Evolutionary conservation across 2,797 vertebrate genomes (phyloP).

Genomic region (Scleropages formosus): DNA sequence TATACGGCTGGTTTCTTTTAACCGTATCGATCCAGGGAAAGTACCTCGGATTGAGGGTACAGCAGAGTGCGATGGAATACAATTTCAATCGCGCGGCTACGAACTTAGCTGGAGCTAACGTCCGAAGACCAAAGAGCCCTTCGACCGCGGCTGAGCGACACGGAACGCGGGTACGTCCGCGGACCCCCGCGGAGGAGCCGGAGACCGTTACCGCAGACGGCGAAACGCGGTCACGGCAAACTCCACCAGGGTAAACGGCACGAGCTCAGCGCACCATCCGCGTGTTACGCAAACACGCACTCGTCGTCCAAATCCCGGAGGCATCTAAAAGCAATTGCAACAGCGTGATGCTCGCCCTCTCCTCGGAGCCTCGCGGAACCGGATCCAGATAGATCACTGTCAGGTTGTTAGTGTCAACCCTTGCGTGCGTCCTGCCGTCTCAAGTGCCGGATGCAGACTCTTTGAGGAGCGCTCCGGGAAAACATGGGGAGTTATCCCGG

Average conservation of each 20-base stretch:
- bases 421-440: not conserved
- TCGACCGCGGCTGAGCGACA: not conserved
- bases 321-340: not conserved
- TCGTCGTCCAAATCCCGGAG: too few species aligned
- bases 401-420: not conserved
- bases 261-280: not conserved
- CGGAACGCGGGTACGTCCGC: not conserved
- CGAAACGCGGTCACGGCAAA: too few species aligned
- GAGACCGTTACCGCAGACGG: too few species aligned
- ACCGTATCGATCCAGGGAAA: too few species aligned
- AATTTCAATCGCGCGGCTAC: too few species aligned
- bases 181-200: not conserved
- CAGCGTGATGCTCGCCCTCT: not conserved
- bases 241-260: too few species aligned
- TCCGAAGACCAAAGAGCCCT: too few species aligned
- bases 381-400: not conserved
- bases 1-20: too few species aligned
- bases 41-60: too few species aligned
- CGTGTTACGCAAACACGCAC: not conserved
- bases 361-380: not conserved
- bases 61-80: too few species aligned
- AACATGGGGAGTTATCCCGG: not conserved
- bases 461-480: not conserved
- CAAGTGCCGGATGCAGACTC: conserved; percentile 5
- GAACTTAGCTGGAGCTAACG: too few species aligned